Evolutionary conservation across 2,113 vertebrate species (phyloP).

Genomic region (Drymodes brunneopygia): DNA sequence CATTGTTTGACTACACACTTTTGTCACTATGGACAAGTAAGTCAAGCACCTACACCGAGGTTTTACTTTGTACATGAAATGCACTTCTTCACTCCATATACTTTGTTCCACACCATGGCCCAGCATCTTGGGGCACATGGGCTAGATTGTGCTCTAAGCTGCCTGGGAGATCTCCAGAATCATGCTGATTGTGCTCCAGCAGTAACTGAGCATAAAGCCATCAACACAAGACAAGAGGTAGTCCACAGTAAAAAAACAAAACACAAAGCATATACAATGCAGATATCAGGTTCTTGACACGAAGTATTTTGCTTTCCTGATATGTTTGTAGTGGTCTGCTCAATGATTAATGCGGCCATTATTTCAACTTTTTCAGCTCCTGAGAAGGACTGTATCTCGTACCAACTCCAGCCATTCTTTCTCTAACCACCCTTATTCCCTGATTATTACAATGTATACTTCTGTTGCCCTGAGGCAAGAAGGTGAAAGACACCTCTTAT

Average conservation of each 20-base stretch:
- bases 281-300: neutral
- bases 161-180: neutral
- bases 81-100: neutral
- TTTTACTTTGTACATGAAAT: neutral
- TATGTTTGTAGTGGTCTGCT: neutral
- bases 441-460: neutral
- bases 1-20: accelerated
- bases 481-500: neutral
- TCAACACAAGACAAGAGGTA: neutral
- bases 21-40: neutral
- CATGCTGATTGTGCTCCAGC: accelerated
- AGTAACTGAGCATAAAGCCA: neutral
- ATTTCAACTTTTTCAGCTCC: neutral
- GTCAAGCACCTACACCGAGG: neutral
- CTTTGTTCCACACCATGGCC: neutral
- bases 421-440: neutral
- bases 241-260: neutral
- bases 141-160: neutral
- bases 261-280: neutral
- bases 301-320: neutral
- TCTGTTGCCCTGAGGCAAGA: neutral
- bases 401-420: neutral
- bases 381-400: neutral
- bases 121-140: neutral
- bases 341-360: neutral